These are phyloP conservation scores for Pecten maximus DNA, from an alignment of 2,888 invertebrate species.

Conservation along the genomic window DNA sequence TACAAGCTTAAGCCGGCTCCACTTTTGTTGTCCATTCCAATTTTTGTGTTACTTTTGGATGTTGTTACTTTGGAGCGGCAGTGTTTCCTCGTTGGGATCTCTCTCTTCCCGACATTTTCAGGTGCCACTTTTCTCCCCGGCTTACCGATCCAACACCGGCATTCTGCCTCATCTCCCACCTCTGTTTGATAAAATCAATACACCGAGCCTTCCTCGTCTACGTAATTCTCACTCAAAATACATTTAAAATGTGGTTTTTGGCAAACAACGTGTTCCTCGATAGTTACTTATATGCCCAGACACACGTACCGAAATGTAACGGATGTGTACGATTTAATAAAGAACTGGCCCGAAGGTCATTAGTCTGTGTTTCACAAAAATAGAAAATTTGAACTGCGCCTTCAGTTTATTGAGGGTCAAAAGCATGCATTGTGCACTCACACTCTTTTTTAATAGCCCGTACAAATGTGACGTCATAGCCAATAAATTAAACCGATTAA, in stretches of 20 bases:
- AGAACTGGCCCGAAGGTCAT: not conserved
- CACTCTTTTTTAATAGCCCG: not conserved
- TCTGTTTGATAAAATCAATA: not conserved
- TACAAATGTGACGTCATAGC: not conserved
- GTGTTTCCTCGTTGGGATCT: not conserved
- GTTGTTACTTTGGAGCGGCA: not conserved
- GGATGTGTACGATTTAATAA: not conserved
- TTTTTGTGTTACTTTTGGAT: not conserved
- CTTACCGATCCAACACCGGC: not conserved
- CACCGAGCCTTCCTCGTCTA: not conserved
- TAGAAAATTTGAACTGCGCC: not conserved
- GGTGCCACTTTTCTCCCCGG: not conserved
- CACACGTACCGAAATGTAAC: not conserved
- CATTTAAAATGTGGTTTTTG: conserved; percentile 12
- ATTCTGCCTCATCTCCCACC: not conserved
- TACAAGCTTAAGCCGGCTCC: not conserved
- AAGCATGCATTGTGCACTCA: not conserved
- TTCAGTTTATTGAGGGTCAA: not conserved
- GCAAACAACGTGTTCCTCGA: not conserved
- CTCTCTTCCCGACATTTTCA: not conserved
- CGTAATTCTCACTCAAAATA: conserved; percentile 23
- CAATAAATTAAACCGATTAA: not conserved
- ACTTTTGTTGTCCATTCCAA: not conserved
- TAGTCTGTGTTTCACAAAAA: not conserved
- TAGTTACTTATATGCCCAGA: not conserved